Conservation (phyloP, 2,888 invertebrate species). For the Thumatha senex region DNA sequence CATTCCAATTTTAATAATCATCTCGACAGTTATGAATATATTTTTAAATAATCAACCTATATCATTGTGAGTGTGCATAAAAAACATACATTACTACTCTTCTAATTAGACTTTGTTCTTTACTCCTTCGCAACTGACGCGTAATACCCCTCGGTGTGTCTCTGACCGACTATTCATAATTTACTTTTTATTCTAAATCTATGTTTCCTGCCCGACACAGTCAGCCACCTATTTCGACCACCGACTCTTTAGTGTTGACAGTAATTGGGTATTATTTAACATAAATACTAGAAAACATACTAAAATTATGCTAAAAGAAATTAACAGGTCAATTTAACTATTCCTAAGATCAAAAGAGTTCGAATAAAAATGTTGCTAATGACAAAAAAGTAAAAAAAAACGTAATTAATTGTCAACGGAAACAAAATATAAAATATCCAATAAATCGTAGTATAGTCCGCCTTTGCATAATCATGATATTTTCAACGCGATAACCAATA, state of each 20-base stretch:
- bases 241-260: conserved; percentile 35
- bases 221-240: conserved; percentile 23
- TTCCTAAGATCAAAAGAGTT: conserved; percentile 43
- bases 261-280: conserved; percentile 44
- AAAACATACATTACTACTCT: conserved; percentile 15
- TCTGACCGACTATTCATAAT: conserved; percentile 24
- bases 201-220: conserved; percentile 33
- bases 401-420: conserved; percentile 64
- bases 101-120: conserved; percentile 25
- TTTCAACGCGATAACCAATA: conserved; percentile 62
- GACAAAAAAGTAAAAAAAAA: conserved; percentile 32
- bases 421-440: conserved; percentile 69
- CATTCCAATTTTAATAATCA: conserved; percentile 22
- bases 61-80: conserved; percentile 26
- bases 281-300: conserved; percentile 38
- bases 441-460: conserved; percentile 65
- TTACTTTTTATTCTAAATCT: conserved; percentile 22
- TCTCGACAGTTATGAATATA: conserved; percentile 5
- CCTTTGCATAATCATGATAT: conserved; percentile 71
- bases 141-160: conserved; percentile 26
- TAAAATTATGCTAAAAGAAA: conserved; percentile 32
- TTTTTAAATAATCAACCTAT: conserved; percentile 26
- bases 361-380: conserved; percentile 31
- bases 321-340: conserved; percentile 36
- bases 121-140: conserved; percentile 19